Percentiles rank a stretch among this genome's conserved stretches.
These are phyloP conservation scores for Meghimatium bilineatum DNA, from an alignment of 2,888 invertebrate genomes.

Conservation along the genomic window DNA sequence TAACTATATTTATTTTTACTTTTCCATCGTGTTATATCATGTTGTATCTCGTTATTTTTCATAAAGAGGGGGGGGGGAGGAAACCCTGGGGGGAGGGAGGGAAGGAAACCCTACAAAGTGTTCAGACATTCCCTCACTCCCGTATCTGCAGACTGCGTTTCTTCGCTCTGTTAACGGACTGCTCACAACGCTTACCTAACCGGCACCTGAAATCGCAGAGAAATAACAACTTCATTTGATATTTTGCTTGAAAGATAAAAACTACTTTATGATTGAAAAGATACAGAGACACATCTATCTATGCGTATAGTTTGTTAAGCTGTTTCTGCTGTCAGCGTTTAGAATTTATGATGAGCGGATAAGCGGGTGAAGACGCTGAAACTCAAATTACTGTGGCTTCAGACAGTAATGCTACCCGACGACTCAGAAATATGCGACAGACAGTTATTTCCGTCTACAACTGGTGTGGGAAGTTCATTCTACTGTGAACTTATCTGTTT, in stretches of 20 bases:
- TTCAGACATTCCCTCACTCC: no score
- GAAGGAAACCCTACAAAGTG: no score
- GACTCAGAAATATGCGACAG: conserved; percentile 2
- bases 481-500: background rate
- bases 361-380: background rate
- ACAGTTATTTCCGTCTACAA: conserved; percentile 8
- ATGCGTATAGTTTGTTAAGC: background rate
- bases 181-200: background rate
- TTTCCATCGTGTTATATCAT: no score
- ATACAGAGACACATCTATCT: background rate
- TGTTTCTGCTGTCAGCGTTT: background rate
- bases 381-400: background rate
- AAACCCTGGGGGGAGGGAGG: no score
- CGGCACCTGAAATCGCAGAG: no score
- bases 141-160: no score
- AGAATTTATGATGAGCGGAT: background rate
- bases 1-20: no score
- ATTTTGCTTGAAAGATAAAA: background rate
- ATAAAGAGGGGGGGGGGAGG: no score
- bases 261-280: background rate
- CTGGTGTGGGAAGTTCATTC: conserved; percentile 2
- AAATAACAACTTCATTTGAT: background rate
- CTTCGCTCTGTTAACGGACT: no score
- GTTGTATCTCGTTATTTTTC: no score
- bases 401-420: background rate